Base-by-base conservation (phyloP, 1,140 invertebrate species). In the Nixonia krombeini region DNA sequence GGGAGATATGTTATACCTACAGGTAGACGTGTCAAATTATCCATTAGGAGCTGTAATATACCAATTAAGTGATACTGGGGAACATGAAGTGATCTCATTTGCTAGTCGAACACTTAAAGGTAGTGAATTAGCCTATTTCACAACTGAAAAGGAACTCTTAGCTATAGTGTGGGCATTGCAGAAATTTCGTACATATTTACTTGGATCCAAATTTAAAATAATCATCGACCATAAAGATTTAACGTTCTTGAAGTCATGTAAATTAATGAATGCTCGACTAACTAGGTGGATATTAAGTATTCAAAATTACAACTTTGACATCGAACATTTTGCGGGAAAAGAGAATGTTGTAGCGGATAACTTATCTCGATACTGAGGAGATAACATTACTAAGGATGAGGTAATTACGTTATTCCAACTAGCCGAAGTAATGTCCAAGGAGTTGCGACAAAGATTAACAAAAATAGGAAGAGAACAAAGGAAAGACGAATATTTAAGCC, bases 181-280 rank as follows among this genome's bases (percentile, higher is more conserved):
- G 57, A 75, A 81, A 21, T 85, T 84, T 37, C 41, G 67, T 25
- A 53, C 64, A 17, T 86, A 75, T 52, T 29, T 86, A 4, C 42
- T 37, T 33, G 15, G 41, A 21, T 4, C 41, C 7, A 47, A 52
- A 31, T 17, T 62, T 3, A 42, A n/a, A 12, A 13, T 50, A 9
- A 49, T 76, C 33, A 87, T 85, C 0, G 86, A 88, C 62, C 86
- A 88, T 45, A 75, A 79, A 25, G 76, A 81, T 0, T 52, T 87
- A n/a, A 73, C 67, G 8, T 87, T 81, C 66, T 47, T 67, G 9
- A 50, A 45, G 28, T 45, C 33, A 6, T 68, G 56, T 15, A 45
- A 29, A 21, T 28, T 56, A 2, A 4, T 42, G 0, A 59, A 67
- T 28, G 45, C 56, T 0, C 4, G 57, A 5, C 1, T 67, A 26